phyloP scores from a whole-genome alignment of 35 echinoderm and acorn worm genomes.

The Anneissia japonica region DNA sequence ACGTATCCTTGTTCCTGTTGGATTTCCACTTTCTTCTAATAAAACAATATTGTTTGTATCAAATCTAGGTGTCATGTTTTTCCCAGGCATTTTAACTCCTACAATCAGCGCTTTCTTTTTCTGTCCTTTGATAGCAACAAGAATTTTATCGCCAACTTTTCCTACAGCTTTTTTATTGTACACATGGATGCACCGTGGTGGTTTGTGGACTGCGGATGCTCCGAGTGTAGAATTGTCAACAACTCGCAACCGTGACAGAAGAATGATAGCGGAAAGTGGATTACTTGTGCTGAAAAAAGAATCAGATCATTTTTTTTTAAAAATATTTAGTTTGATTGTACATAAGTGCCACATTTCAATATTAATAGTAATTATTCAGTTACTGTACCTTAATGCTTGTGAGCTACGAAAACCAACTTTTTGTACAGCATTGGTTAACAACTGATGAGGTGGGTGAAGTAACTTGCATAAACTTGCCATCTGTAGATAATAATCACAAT shows the following conservation, averaged over 20 bases:
- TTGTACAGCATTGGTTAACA: too few species aligned
- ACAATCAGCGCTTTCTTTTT: conserved; percentile 90
- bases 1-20: conserved; percentile 84
- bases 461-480: too few species aligned
- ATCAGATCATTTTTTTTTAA: background rate
- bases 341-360: too few species aligned
- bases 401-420: too few species aligned
- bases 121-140: conserved; percentile 78
- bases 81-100: conserved; percentile 56
- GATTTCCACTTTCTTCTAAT: conserved; percentile 90
- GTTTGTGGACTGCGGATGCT: conserved; percentile 57
- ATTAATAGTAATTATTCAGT: too few species aligned
- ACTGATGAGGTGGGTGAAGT: too few species aligned
- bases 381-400: too few species aligned
- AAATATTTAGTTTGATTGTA: too few species aligned
- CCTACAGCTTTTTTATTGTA: conserved; percentile 87
- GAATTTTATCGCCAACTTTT: conserved; percentile 76
- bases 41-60: conserved; percentile 94
- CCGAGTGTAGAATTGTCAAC: conserved; percentile 89
- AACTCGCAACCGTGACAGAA: conserved; percentile 62
- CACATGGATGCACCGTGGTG: conserved; percentile 83
- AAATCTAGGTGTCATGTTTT: conserved; percentile 77
- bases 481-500: too few species aligned
- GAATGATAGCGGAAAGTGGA: conserved; percentile 53
- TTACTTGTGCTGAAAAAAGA: conserved; percentile 45